Base-by-base conservation (phyloP, 2,888 invertebrate genomes). In the Stegana nigrithorax region DNA sequence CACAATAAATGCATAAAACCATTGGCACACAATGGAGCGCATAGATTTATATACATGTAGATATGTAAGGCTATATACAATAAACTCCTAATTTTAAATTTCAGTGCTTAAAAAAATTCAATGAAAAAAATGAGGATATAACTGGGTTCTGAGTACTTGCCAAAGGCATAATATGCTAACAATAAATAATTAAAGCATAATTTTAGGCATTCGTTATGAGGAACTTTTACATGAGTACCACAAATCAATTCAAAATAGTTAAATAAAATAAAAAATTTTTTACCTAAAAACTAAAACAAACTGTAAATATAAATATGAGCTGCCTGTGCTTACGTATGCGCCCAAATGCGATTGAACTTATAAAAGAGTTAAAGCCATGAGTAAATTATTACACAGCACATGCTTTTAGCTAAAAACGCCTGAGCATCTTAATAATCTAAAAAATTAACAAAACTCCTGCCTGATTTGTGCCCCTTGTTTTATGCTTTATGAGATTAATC, bases 11-110 rank as follows among this genome's bases (percentile, higher is more conserved):
- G 12, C 7, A 51, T 2, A 51, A 10, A 51, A 19, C 7, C n/a
- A 51, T 27, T 51, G 51, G 51, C 51, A 51, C 51, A 51, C 51
- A 26, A 27, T 51, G 29, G 29, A 51, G 45, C 45, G 23, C 45
- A 21, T 45, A n/a, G n/a, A n/a, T n/a, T n/a, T n/a, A n/a, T n/a
- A n/a, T n/a, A n/a, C n/a, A 23, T 45, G 2, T 45, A 45, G 14
- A 39, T 5, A 14, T n/a, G n/a, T 39, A 14, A 39, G 17, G 5
- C 17, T 39, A 39, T 8, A 14, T 39, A 10, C 39, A 39, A 39
- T 4, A 5, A 39, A 39, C 17, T 39, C n/a, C n/a, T 39, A 17
- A 10, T n/a, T n/a, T 39, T 39, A 39, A 39, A 39, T 39, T 39
- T 39, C n/a, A n/a, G 5, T n/a, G 5, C 39, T 14, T n/a, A 45